A percentile compares a stretch with the other conserved stretches of the same genome.
phyloP scores from a whole-genome alignment of 2,797 vertebrate species.

The Pipistrellus kuhlii region DNA sequence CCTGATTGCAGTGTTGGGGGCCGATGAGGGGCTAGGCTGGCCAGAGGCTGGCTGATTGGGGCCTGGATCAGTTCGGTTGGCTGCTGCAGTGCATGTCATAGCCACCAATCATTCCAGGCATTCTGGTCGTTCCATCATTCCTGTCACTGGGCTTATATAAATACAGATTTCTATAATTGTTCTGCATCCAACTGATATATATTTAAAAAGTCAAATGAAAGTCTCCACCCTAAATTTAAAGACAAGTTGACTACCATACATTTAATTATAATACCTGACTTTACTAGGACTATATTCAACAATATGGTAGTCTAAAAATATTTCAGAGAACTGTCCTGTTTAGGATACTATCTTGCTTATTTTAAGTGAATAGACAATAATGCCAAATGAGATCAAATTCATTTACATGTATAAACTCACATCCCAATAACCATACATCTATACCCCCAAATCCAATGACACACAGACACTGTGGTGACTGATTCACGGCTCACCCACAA shows the following conservation, averaged over 20 bases:
- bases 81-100: no score
- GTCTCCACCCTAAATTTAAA: conserved; percentile 55
- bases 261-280: conserved; percentile 37
- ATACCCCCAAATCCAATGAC: background rate
- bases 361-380: conserved; percentile 46
- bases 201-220: conserved; percentile 60
- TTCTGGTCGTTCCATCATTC: no score
- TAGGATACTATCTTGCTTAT: conserved; percentile 43
- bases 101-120: no score
- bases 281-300: conserved; percentile 29
- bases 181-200: conserved; percentile 14
- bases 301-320: conserved; percentile 23
- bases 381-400: conserved; percentile 21
- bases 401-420: background rate
- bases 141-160: background rate
- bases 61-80: no score
- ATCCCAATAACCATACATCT: background rate
- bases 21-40: no score
- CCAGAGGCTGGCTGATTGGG: no score
- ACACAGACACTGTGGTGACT: background rate
- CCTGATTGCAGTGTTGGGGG: no score
- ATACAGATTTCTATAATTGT: background rate
- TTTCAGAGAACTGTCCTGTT: conserved; percentile 33
- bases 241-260: conserved; percentile 37
- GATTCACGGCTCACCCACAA: background rate